phyloP scores from a whole-genome alignment of 2,113 vertebrate genomes.

The Eonycteris spelaea region DNA sequence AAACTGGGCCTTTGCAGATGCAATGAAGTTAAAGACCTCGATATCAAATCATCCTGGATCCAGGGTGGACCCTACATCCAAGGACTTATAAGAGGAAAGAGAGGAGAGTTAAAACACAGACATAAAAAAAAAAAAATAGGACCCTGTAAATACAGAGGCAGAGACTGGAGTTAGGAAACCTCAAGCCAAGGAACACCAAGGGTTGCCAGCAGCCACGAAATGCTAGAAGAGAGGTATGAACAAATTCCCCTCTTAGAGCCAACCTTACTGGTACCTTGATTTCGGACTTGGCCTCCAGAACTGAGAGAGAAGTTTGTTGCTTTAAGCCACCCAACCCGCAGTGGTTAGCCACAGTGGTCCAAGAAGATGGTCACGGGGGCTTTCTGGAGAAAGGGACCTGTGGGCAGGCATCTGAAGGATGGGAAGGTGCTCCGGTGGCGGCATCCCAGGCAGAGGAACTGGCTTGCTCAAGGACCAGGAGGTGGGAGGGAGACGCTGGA shows the following conservation, averaged over 20 bases:
- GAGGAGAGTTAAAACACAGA: neutral
- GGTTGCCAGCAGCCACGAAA: neutral
- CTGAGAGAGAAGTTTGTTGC: neutral
- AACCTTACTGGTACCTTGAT: fast-evolving
- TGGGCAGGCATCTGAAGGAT: neutral
- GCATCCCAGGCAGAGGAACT: neutral
- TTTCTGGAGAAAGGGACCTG: neutral
- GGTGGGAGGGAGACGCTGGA: neutral
- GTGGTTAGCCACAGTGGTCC: neutral
- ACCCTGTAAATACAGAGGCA: neutral
- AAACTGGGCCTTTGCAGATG: neutral
- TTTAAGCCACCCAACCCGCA: neutral
- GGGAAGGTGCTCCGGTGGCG: neutral
- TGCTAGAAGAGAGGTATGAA: neutral
- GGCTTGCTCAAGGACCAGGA: neutral
- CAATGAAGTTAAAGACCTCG: neutral
- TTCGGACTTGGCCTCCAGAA: neutral
- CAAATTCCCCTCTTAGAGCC: neutral
- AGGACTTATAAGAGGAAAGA: neutral
- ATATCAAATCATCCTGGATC: neutral
- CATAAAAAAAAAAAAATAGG: neutral
- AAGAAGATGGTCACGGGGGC: too few species aligned
- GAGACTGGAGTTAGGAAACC: neutral
- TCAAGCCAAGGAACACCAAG: neutral
- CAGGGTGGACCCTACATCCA: neutral